Conservation (phyloP, 2,797 vertebrate genomes). For the Cygnus olor region DNA sequence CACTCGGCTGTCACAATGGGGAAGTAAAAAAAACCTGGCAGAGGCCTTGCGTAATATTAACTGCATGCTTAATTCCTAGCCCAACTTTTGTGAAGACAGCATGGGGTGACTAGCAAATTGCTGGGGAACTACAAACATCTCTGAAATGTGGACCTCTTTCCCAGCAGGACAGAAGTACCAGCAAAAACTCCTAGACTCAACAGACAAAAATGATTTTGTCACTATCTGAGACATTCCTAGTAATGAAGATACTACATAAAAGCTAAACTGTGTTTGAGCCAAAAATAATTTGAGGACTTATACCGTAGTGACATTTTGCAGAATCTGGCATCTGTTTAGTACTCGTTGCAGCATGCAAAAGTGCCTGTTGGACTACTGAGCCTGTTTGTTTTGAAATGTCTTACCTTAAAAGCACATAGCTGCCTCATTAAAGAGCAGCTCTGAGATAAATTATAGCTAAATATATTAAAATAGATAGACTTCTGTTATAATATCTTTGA, state of each 20-base stretch:
- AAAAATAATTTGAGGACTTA: background rate
- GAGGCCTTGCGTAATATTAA: background rate
- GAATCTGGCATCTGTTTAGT: background rate
- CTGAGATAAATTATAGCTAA: constrained; percentile 1
- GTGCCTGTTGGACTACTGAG: background rate
- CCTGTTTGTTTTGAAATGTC: background rate
- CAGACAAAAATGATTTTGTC: background rate
- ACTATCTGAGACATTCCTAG: background rate
- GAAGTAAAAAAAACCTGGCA: background rate
- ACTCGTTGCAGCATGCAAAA: background rate
- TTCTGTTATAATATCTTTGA: constrained; percentile 50
- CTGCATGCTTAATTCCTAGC: background rate
- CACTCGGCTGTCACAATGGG: background rate
- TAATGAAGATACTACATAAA: background rate
- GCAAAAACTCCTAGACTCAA: background rate
- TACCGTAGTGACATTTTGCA: background rate
- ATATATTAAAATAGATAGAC: background rate
- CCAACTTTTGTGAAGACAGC: background rate
- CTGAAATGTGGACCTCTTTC: accelerated
- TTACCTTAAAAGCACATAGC: background rate
- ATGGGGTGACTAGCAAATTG: accelerated
- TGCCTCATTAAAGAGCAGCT: background rate
- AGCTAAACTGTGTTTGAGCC: background rate
- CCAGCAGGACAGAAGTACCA: background rate
- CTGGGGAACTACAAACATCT: background rate